phyloP scores from a whole-genome alignment of 2,113 vertebrate species.

The Columba livia region DNA sequence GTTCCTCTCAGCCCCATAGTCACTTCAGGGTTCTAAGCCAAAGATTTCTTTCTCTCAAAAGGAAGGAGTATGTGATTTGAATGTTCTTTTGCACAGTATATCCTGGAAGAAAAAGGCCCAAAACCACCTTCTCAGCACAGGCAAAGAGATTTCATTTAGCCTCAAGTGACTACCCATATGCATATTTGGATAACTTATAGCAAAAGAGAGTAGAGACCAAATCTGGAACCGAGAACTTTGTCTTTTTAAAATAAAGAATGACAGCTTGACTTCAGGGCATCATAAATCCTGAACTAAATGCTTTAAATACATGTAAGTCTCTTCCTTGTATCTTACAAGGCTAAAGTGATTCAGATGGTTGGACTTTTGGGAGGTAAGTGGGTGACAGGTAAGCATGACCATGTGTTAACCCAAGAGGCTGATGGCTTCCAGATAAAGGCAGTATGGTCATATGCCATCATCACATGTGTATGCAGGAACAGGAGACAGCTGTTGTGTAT shows the following conservation, averaged over 20 bases:
- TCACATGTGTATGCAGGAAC: background rate
- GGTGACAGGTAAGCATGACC: background rate
- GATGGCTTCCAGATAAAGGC: background rate
- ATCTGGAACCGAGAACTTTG: background rate
- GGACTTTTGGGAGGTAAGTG: background rate
- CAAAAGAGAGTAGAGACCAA: background rate
- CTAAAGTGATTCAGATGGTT: background rate
- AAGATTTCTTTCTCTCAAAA: background rate
- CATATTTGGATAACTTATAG: background rate
- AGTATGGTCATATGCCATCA: rapidly evolving
- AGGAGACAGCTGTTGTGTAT: background rate
- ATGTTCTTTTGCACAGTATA: background rate
- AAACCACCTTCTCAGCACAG: background rate
- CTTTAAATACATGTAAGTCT: background rate
- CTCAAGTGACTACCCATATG: background rate
- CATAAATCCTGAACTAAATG: background rate
- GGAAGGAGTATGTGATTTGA: background rate
- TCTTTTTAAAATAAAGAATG: background rate
- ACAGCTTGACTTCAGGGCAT: background rate
- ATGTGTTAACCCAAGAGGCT: background rate
- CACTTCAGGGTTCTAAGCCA: background rate
- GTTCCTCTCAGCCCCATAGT: background rate
- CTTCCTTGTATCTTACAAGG: background rate
- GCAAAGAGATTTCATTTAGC: background rate
- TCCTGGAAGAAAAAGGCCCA: background rate